Conservation (phyloP, 2,113 vertebrate species). For the Sigmodon hispidus region DNA sequence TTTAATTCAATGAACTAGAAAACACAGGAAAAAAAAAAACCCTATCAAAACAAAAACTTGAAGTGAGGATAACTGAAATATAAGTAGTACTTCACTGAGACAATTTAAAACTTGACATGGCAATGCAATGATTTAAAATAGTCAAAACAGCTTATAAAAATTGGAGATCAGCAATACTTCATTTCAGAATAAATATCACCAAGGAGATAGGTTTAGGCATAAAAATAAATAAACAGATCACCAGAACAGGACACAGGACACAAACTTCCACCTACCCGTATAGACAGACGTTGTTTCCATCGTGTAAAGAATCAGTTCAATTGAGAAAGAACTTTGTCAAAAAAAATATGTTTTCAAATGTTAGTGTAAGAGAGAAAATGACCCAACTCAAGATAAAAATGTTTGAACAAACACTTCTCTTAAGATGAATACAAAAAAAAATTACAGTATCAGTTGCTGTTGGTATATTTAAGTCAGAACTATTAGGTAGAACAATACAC, state of each 20-base stretch:
- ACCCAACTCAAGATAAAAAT: background rate
- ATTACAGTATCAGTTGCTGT: background rate
- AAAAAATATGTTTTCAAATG: background rate
- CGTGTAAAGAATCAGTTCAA: background rate
- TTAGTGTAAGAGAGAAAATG: background rate
- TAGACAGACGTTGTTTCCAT: background rate
- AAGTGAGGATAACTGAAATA: background rate
- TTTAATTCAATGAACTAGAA: background rate
- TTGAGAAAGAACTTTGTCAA: background rate
- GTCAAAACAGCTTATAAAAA: slow-evolving; percentile 1
- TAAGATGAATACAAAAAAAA: slow-evolving; percentile 30
- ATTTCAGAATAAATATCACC: slow-evolving; percentile 34
- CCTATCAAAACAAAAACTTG: background rate
- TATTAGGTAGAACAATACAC: background rate
- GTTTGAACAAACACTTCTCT: background rate
- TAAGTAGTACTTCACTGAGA: background rate
- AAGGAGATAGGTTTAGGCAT: background rate
- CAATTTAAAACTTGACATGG: background rate
- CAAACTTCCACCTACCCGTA: background rate
- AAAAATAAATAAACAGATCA: background rate
- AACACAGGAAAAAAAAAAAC: background rate
- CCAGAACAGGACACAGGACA: background rate
- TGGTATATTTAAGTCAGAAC: background rate
- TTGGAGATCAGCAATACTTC: background rate
- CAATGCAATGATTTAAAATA: background rate